Conservation (phyloP, 1,140 invertebrate genomes). For the Cydia strobilella region DNA sequence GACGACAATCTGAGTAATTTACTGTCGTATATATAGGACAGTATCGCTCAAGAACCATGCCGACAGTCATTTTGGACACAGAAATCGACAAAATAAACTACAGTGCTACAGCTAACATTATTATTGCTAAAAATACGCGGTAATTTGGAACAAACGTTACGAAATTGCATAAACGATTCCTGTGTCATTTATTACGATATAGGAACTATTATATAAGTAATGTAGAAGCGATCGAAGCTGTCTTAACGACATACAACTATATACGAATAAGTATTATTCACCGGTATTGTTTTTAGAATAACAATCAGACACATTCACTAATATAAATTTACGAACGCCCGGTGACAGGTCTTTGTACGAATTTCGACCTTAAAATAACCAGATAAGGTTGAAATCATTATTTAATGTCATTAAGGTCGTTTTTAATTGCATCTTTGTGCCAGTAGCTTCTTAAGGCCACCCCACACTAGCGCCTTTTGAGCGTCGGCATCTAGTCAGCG, state of each 20-base stretch:
- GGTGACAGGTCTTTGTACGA: too few relatives aligned
- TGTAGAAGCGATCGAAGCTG: slow-evolving; percentile 27
- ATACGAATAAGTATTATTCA: slow-evolving; percentile 15
- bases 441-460: too few relatives aligned
- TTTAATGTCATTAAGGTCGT: too few relatives aligned
- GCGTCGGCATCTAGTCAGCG: too few relatives aligned
- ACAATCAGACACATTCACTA: background rate
- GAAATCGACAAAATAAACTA: slow-evolving; percentile 27
- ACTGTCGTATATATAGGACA: background rate
- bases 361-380: too few relatives aligned
- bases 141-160: slow-evolving; percentile 1
- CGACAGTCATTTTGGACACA: background rate
- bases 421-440: too few relatives aligned
- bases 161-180: slow-evolving; percentile 14
- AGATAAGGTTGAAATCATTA: too few relatives aligned
- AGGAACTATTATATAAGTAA: slow-evolving; percentile 24
- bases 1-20: too few relatives aligned
- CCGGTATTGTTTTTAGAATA: background rate
- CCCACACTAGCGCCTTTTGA: too few relatives aligned
- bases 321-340: background rate
- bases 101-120: slow-evolving; percentile 16
- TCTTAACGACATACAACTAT: slow-evolving; percentile 20
- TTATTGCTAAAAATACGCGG: slow-evolving; percentile 25
- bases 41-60: background rate
- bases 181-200: slow-evolving; percentile 13